Percentiles rank a stretch among this genome's conserved stretches.
Evolutionary conservation across 2,113 vertebrate genomes (phyloP).

Genomic region (Sturnira hondurensis): DNA sequence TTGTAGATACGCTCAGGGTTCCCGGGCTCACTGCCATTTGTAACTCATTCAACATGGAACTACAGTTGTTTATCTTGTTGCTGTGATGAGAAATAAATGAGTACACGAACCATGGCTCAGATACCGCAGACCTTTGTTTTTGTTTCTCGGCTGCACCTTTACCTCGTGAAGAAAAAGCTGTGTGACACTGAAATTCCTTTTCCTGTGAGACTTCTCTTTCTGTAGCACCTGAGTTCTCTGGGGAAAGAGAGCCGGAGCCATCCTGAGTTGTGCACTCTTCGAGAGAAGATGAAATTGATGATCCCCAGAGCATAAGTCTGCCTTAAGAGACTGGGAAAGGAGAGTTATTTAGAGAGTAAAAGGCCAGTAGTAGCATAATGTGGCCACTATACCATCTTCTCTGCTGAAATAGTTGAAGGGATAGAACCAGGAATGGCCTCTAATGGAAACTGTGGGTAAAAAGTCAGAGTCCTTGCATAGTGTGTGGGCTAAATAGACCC

Average conservation of each 20-base stretch:
- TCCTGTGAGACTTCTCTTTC: neutral
- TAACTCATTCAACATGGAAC: conserved; percentile 22
- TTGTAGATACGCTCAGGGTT: neutral
- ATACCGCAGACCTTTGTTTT: neutral
- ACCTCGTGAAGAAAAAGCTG: neutral
- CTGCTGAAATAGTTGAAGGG: neutral
- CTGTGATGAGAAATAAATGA: conserved; percentile 56
- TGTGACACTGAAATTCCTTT: neutral
- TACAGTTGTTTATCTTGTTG: neutral
- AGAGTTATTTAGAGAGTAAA: neutral
- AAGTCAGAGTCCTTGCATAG: neutral
- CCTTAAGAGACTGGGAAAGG: neutral
- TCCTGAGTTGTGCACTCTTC: neutral
- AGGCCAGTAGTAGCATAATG: neutral
- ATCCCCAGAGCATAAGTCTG: neutral
- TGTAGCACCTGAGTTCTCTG: neutral
- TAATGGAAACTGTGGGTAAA: neutral
- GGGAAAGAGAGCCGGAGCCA: neutral
- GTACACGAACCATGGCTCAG: neutral
- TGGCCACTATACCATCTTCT: neutral
- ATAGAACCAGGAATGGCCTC: neutral
- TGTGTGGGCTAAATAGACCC: neutral
- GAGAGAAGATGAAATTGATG: neutral
- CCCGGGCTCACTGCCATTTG: neutral
- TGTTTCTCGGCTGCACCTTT: neutral